Conservation (phyloP, 2,888 invertebrate species). For the Lutraria lutraria region DNA sequence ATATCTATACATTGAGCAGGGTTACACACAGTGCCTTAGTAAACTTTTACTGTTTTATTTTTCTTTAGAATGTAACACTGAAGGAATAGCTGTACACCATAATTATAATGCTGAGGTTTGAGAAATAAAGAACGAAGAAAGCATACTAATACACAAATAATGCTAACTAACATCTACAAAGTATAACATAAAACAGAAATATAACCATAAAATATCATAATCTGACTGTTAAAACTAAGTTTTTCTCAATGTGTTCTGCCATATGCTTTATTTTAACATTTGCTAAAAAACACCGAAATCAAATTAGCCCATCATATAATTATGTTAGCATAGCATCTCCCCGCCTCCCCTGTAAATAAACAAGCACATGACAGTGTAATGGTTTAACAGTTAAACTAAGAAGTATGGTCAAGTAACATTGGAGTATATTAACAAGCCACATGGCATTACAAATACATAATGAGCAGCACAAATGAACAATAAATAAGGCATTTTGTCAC, state of each 20-base stretch:
- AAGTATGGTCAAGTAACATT: neutral
- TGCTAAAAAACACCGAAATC: no score
- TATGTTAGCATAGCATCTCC: no score
- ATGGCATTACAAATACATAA: neutral
- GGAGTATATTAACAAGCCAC: neutral
- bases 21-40: no score
- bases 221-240: neutral
- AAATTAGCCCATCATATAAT: no score
- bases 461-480: neutral
- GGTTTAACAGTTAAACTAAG: neutral
- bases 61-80: neutral
- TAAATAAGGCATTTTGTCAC: no score
- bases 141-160: neutral
- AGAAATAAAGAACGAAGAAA: conserved; percentile 2
- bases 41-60: neutral
- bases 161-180: neutral
- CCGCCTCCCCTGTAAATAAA: no score
- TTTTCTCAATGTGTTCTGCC: no score
- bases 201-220: neutral
- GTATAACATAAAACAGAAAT: conserved; percentile 11
- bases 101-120: neutral
- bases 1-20: no score
- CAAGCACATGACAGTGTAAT: no score
- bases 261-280: no score
- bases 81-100: neutral